These are phyloP conservation scores for Pseudomyrmex sp. DNA, from an alignment of 1,140 invertebrate species.

Conservation along the genomic window DNA sequence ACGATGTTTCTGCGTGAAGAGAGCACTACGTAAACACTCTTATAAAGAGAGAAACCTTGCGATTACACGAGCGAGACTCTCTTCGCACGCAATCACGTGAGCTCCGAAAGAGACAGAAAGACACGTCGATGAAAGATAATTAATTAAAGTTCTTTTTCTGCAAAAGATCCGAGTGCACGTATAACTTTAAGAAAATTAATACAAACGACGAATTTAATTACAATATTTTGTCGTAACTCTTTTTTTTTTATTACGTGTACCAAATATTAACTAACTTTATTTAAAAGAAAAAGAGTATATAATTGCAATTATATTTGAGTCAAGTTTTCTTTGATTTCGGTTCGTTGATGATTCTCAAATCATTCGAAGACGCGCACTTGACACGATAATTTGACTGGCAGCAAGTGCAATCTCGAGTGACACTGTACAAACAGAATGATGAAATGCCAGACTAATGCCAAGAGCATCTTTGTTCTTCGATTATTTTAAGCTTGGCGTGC, in stretches of 20 bases:
- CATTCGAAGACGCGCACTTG: background rate
- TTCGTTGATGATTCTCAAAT: constrained; percentile 8
- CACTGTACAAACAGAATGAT: constrained; percentile 54
- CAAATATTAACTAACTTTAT: no score
- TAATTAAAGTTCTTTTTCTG: background rate
- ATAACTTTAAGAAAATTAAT: no score
- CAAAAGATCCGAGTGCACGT: no score
- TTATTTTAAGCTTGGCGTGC: constrained; percentile 47
- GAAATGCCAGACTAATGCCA: constrained; percentile 48
- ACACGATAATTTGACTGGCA: constrained; percentile 26
- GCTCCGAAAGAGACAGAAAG: constrained; percentile 37
- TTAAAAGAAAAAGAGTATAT: background rate
- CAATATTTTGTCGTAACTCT: no score
- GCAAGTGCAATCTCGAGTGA: constrained; percentile 40
- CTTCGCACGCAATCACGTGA: constrained; percentile 13
- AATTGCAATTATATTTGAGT: background rate
- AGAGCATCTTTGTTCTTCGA: constrained; percentile 51
- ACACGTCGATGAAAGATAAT: constrained; percentile 10
- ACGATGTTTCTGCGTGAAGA: constrained; percentile 38
- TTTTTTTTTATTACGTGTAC: no score
- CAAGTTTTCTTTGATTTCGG: background rate
- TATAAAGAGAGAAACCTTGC: constrained; percentile 15
- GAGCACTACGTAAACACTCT: constrained; percentile 41
- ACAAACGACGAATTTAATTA: no score
- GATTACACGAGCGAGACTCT: constrained; percentile 7